phyloP scores from a whole-genome alignment of 2,888 invertebrate genomes.

The Rhopalosiphum nymphaeae region DNA sequence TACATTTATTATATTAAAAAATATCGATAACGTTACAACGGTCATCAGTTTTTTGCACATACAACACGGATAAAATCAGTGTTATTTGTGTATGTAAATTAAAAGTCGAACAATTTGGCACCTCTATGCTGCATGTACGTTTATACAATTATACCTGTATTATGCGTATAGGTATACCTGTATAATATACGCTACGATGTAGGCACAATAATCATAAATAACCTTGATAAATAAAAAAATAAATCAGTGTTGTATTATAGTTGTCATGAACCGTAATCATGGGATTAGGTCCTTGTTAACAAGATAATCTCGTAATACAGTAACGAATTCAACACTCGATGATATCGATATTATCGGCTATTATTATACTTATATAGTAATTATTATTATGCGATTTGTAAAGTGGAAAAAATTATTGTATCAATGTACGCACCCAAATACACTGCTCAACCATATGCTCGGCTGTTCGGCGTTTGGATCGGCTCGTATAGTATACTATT shows the following conservation, averaged over 20 bases:
- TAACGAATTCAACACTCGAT: neutral
- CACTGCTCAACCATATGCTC: neutral
- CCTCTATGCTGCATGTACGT: neutral
- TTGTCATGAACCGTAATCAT: neutral
- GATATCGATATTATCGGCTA: neutral
- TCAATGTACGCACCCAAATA: conserved; percentile 11
- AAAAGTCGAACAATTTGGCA: conserved; percentile 16
- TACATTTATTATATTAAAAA: neutral
- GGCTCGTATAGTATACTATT: neutral
- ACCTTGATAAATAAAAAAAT: conserved; percentile 31
- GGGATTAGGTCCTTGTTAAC: conserved; percentile 39
- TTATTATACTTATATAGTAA: neutral
- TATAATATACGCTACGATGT: neutral
- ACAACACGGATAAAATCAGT: neutral
- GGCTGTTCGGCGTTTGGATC: neutral
- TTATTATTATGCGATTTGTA: neutral
- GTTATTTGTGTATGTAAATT: conserved; percentile 26
- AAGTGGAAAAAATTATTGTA: neutral
- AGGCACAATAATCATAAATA: conserved; percentile 2
- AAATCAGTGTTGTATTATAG: conserved; percentile 16
- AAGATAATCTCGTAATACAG: conserved; percentile 39
- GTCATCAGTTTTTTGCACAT: neutral
- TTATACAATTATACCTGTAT: neutral
- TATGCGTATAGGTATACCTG: neutral
- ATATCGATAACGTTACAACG: neutral